These are phyloP conservation scores for Periphyllus acericola DNA, from an alignment of 2,888 invertebrate genomes.

Conservation along the genomic window DNA sequence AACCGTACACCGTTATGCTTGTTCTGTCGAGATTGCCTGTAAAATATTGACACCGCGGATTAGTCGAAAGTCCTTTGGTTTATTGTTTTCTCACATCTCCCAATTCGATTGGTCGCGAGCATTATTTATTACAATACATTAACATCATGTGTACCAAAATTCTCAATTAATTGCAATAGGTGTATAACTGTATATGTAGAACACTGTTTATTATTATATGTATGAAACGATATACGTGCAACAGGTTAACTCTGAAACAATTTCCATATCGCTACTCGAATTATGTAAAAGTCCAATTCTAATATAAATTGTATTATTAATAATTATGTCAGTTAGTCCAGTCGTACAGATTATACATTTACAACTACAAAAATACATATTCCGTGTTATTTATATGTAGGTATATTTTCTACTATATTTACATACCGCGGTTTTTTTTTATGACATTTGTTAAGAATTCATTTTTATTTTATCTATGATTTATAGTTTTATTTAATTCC, in stretches of 20 bases:
- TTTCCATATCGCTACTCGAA: not conserved
- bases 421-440: no score
- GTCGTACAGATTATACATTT: no score
- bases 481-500: no score
- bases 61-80: conserved; percentile 20
- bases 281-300: not conserved
- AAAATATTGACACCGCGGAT: conserved; percentile 1
- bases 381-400: no score
- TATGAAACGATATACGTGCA: conserved; percentile 2
- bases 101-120: not conserved
- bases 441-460: no score
- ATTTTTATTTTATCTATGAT: no score
- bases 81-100: not conserved
- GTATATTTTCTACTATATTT: not conserved
- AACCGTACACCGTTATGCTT: not conserved
- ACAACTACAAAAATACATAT: no score
- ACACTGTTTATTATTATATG: not conserved
- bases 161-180: not conserved
- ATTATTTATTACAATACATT: not conserved
- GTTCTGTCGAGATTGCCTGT: not conserved
- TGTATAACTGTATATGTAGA: no score
- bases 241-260: conserved; percentile 19
- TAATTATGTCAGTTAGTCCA: no score
- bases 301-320: no score
- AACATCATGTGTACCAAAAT: not conserved